phyloP scores from a whole-genome alignment of 92 coral and sea anemone genomes.

The Chrysogorgia sp. region DNA sequence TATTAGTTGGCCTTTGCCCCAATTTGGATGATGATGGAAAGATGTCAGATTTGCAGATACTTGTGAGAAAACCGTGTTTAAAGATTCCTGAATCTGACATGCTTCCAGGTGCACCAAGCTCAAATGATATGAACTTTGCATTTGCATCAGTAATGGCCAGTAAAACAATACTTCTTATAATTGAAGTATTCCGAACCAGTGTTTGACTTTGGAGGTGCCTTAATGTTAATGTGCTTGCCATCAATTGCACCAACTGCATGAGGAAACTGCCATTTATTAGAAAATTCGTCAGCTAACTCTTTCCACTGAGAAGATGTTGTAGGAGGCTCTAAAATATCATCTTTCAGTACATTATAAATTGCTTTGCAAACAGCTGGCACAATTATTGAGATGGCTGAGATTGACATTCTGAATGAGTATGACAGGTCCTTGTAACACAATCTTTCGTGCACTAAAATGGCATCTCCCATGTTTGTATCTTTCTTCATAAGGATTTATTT shows the following conservation, averaged over 20 bases:
- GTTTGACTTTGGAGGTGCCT: conserved; percentile 56
- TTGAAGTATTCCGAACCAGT: conserved; percentile 68
- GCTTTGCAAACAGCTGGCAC: conserved; percentile 60
- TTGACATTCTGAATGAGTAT: conserved; percentile 53
- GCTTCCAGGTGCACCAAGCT: conserved; percentile 56
- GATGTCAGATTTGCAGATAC: conserved; percentile 34
- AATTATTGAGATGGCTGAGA: conserved; percentile 39
- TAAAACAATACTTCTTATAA: conserved; percentile 67
- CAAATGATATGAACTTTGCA: conserved; percentile 48
- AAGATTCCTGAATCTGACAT: conserved; percentile 66
- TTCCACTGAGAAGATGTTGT: conserved; percentile 51
- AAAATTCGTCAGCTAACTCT: conserved; percentile 57
- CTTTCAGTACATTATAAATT: conserved; percentile 45
- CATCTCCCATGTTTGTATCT: conserved; percentile 55
- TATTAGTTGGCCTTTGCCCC: background rate
- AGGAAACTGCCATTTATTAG: conserved; percentile 63
- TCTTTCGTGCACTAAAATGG: conserved; percentile 53
- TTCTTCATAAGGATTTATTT: conserved; percentile 38
- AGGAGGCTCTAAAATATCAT: conserved; percentile 50
- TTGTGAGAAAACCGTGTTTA: conserved; percentile 50
- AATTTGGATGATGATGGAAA: conserved; percentile 48
- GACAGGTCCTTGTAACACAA: conserved; percentile 53
- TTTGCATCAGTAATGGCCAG: conserved; percentile 63
- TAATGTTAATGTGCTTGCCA: conserved; percentile 66
- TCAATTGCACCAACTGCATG: conserved; percentile 70